These are phyloP conservation scores for Bubo blakistoni DNA, from an alignment of 2,113 vertebrate species.

Conservation along the genomic window DNA sequence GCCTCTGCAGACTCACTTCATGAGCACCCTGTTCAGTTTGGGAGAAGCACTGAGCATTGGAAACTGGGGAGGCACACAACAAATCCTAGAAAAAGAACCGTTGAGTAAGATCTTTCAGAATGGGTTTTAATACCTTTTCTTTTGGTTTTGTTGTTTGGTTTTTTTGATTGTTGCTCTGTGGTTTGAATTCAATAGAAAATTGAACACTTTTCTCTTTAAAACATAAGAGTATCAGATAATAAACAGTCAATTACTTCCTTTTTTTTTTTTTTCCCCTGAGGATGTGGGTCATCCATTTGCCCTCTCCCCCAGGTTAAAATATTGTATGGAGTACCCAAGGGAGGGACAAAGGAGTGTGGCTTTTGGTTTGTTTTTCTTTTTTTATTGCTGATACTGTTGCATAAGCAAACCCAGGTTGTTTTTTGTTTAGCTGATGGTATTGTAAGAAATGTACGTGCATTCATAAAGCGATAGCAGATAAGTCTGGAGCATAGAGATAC, in stretches of 20 bases:
- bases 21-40: neutral
- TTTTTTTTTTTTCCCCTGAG: neutral
- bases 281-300: neutral
- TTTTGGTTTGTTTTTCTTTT: neutral
- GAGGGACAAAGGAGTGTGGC: neutral
- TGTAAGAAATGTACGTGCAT: neutral
- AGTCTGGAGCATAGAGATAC: neutral
- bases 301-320: neutral
- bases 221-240: neutral
- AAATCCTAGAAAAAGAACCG: neutral
- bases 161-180: neutral
- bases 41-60: neutral
- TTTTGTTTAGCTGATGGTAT: neutral
- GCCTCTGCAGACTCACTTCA: neutral
- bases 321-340: neutral
- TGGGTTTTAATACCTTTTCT: neutral
- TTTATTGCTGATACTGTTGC: neutral
- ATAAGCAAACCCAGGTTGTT: neutral
- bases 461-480: neutral
- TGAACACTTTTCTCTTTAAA: neutral
- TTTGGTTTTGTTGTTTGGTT: neutral
- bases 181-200: neutral
- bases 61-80: rapidly evolving
- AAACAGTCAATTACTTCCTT: neutral
- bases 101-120: neutral